A percentile compares a stretch with the other conserved stretches of the same genome.
Evolutionary conservation across 2,797 vertebrate species (phyloP).

Genomic region (Balearica regulorum): DNA sequence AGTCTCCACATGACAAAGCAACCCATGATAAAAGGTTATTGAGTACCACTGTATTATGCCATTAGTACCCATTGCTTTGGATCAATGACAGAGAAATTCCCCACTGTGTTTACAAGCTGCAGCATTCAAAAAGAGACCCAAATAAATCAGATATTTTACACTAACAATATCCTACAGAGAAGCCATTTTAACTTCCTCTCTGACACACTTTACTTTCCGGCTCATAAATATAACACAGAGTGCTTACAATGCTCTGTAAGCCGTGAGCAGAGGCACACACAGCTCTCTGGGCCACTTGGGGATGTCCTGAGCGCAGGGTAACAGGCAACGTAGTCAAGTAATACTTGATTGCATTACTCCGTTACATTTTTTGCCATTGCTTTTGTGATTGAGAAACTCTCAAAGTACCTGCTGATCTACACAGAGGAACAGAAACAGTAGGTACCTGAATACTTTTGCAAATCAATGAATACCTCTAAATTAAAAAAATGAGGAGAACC

Average conservation of each 20-base stretch:
- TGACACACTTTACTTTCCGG: constrained; percentile 48
- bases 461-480: neutral
- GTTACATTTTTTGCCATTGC: neutral
- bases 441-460: neutral
- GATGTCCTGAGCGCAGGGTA: neutral
- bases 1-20: constrained; percentile 47
- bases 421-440: neutral
- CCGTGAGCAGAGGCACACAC: neutral
- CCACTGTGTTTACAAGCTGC: constrained; percentile 53
- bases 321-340: neutral
- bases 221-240: constrained; percentile 50
- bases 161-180: constrained; percentile 41
- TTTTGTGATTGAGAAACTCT: constrained; percentile 1
- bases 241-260: neutral
- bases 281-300: neutral
- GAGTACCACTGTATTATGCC: constrained; percentile 47
- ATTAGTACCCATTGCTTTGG: constrained; percentile 61
- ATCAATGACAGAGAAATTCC: constrained; percentile 61
- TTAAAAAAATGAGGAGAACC: neutral
- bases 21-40: constrained; percentile 53
- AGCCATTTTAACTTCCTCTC: constrained; percentile 53
- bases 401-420: neutral
- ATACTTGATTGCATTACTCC: neutral
- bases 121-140: constrained; percentile 35
- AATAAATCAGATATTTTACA: constrained; percentile 63